Evolutionary conservation across 2,113 vertebrate genomes (phyloP), one percentile per base, ranked within the genome.

Genomic region (Chaetodon trifascialis): DNA sequence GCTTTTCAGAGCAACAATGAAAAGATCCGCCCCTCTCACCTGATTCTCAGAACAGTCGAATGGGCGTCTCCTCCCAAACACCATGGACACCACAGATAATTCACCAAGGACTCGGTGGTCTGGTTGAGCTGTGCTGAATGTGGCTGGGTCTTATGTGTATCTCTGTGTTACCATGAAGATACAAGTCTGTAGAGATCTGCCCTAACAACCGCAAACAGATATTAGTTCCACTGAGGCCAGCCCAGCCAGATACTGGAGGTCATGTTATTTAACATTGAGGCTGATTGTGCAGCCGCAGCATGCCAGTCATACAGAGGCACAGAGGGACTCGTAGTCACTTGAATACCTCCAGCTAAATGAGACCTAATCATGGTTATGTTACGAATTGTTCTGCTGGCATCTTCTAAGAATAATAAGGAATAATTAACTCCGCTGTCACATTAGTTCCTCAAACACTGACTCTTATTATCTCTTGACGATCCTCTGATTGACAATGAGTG

Each of bases 111-210:
- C 71, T 85, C 10, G 0, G 67, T 63, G 11, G 84, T 85, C 71
- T 73, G 47, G 40, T 86, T 19, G 60, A 72, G 52, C 47, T 67
- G 47, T 40, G 5, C 49, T 52, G 16, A 25, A n/a, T 58, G 46
- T 46, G 40, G n/a, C 54, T 75, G 17, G 34, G 23, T 72, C 59
- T 55, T 56, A 2, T 49, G 70, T 76, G 68, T 66, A 30, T 88
- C 78, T 81, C 42, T 70, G 38, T 62, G 44, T 90, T 71, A 66
- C 80, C 63, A 83, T 65, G 66, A 86, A 72, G 79, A 82, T 44
- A n/a, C 68, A 87, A 73, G 72, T 86, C 86, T 79, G 44, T 73
- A 59, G 79, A 88, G 90, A 81, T 84, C 58, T 64, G 47, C 56
- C 75, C 4, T 77, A 59, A 85, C 79, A 63, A 89, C 90, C 11